phyloP scores from a whole-genome alignment of 2,797 vertebrate genomes.

The Anisognathus igniventris region DNA sequence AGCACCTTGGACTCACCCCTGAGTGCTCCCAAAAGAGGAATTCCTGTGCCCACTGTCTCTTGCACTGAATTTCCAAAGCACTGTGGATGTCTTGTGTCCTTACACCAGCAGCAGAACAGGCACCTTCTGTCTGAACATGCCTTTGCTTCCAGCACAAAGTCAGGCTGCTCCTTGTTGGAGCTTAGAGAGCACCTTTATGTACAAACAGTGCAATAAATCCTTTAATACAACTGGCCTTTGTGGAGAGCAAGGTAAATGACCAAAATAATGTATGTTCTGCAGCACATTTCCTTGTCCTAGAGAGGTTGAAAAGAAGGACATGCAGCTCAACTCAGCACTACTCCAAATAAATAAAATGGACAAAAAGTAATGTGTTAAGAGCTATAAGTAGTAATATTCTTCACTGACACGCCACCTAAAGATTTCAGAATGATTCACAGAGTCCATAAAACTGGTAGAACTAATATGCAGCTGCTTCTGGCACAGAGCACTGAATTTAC shows the following conservation, averaged over 20 bases:
- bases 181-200: background rate
- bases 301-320: background rate
- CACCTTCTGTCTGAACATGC: background rate
- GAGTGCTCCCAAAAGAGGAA: background rate
- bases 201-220: background rate
- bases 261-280: background rate
- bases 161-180: background rate
- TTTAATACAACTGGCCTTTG: background rate
- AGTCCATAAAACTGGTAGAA: constrained; percentile 25
- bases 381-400: background rate
- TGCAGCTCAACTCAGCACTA: background rate
- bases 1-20: fast-evolving
- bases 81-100: background rate
- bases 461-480: constrained; percentile 9
- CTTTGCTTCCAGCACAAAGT: background rate
- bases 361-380: constrained; percentile 1
- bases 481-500: background rate
- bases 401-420: background rate
- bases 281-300: background rate
- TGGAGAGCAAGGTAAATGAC: background rate
- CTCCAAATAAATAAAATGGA: constrained; percentile 24
- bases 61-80: background rate
- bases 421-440: constrained; percentile 34
- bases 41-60: background rate
- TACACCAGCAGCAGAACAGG: background rate